Percentiles rank a stretch among this genome's conserved stretches.
phyloP scores from a whole-genome alignment of 64 coral and sea anemone species.

The Stichodactyla helianthus region DNA sequence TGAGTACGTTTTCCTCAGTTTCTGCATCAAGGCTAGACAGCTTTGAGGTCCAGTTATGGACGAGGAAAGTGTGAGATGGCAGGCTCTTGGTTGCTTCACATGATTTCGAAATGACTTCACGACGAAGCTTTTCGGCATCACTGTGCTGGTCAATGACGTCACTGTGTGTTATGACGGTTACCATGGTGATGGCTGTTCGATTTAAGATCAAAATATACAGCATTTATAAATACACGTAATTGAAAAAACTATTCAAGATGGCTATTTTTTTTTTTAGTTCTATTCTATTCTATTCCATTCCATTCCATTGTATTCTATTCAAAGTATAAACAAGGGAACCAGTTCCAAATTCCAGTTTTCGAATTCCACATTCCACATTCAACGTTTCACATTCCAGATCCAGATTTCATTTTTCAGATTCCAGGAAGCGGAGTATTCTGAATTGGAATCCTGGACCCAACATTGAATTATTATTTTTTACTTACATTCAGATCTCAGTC shows the following conservation, averaged over 20 bases:
- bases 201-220: background rate
- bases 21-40: background rate
- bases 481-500: slow-evolving; percentile 46
- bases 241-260: too few relatives aligned
- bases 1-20: slow-evolving; percentile 19
- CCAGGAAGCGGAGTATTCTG: too few relatives aligned
- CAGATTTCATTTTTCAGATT: too few relatives aligned
- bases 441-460: too few relatives aligned
- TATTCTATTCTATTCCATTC: too few relatives aligned
- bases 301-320: too few relatives aligned
- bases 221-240: too few relatives aligned
- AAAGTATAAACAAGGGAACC: too few relatives aligned
- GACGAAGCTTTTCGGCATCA: background rate
- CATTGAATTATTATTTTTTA: background rate
- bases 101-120: slow-evolving; percentile 47
- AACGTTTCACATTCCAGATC: too few relatives aligned
- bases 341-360: too few relatives aligned
- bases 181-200: slow-evolving; percentile 53
- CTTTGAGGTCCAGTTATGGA: slow-evolving; percentile 55
- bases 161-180: slow-evolving; percentile 56
- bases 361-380: background rate
- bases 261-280: too few relatives aligned
- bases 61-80: slow-evolving; percentile 38
- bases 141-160: slow-evolving; percentile 7
- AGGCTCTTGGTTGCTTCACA: slow-evolving; percentile 54